Evolutionary conservation across 2,888 invertebrate species (phyloP).

Genomic region (Nysson spinosus): DNA sequence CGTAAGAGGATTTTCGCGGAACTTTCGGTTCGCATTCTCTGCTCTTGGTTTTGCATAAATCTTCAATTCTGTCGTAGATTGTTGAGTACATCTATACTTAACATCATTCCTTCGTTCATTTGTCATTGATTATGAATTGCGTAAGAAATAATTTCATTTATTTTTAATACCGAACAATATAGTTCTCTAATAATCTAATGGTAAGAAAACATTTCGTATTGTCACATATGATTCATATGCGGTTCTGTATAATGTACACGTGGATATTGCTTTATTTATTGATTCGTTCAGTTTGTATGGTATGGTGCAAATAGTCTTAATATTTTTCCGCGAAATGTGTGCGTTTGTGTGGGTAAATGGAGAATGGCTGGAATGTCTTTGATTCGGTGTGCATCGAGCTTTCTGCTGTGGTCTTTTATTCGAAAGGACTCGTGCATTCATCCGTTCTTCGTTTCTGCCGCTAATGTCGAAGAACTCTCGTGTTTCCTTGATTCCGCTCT

Average conservation of each 20-base stretch:
- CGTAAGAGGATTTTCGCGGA: conserved; percentile 14
- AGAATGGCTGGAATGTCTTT: neutral
- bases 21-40: conserved; percentile 8
- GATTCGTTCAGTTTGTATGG: too few relatives aligned
- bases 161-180: too few relatives aligned
- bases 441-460: conserved; percentile 33
- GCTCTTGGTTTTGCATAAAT: conserved; percentile 11
- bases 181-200: too few relatives aligned
- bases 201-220: too few relatives aligned
- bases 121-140: neutral
- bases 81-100: neutral
- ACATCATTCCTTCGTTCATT: neutral
- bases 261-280: too few relatives aligned
- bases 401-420: conserved; percentile 25
- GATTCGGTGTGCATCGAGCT: conserved; percentile 14
- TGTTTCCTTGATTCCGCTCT: conserved; percentile 50
- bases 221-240: too few relatives aligned
- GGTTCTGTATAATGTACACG: too few relatives aligned
- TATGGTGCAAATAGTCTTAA: too few relatives aligned
- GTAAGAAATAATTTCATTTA: too few relatives aligned
- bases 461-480: conserved; percentile 50
- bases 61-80: conserved; percentile 2
- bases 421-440: conserved; percentile 30
- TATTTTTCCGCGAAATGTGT: too few relatives aligned
- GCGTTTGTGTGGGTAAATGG: too few relatives aligned